Percentiles rank a stretch among this genome's conserved stretches.
phyloP scores from a whole-genome alignment of 2,888 invertebrate genomes.

The Conomelus anceps region DNA sequence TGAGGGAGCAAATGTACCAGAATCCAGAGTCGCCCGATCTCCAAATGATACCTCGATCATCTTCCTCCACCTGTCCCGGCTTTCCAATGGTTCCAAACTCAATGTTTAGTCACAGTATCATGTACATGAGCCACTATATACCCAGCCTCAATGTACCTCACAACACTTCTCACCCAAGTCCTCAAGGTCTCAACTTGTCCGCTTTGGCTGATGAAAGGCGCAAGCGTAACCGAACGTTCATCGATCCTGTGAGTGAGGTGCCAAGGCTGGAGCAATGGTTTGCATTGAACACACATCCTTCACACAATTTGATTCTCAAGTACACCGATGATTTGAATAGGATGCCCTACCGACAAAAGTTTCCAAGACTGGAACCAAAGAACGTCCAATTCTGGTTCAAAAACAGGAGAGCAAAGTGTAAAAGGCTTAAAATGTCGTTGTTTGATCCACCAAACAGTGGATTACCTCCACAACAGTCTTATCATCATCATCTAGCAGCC shows the following conservation, averaged over 20 bases:
- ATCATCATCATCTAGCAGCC: slow-evolving; percentile 31
- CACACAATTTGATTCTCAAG: slow-evolving; percentile 93
- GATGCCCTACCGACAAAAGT: slow-evolving; percentile 96
- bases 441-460: slow-evolving; percentile 52
- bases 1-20: slow-evolving; percentile 15
- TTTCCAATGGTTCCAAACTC: slow-evolving; percentile 81
- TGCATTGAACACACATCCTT: slow-evolving; percentile 95
- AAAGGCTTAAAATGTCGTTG: slow-evolving; percentile 85
- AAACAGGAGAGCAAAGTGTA: slow-evolving; percentile 96
- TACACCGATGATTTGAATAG: slow-evolving; percentile 96
- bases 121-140: slow-evolving; percentile 88
- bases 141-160: slow-evolving; percentile 52
- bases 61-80: slow-evolving; percentile 28
- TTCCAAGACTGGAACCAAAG: slow-evolving; percentile 96
- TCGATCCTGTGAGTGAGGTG: slow-evolving; percentile 97
- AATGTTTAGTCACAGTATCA: slow-evolving; percentile 82
- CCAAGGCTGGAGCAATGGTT: slow-evolving; percentile 93
- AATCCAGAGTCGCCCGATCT: slow-evolving; percentile 23
- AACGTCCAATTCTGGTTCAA: slow-evolving; percentile 99
- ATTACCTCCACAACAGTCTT: slow-evolving; percentile 26
- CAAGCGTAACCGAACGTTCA: slow-evolving; percentile 95
- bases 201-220: slow-evolving; percentile 64
- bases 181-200: slow-evolving; percentile 35
- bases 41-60: slow-evolving; percentile 20
- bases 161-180: slow-evolving; percentile 46